Conservation (phyloP, 1,140 invertebrate species). For the Neodiprion lecontei region DNA sequence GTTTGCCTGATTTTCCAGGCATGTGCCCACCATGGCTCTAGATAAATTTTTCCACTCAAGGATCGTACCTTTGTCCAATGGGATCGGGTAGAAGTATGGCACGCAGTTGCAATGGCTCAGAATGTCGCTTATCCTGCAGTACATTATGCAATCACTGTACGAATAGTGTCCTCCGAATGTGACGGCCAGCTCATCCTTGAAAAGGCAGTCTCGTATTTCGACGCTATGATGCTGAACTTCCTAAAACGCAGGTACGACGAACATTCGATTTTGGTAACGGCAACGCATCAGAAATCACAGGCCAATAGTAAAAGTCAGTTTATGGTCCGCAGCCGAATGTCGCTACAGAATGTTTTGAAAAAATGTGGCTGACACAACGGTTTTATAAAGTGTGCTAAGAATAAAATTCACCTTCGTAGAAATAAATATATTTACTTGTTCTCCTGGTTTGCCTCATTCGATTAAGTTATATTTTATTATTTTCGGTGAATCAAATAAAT, state of each 20-base stretch:
- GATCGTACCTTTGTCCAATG: background rate
- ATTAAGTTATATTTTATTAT: no score
- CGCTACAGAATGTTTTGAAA: background rate
- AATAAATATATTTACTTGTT: no score
- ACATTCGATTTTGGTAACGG: background rate
- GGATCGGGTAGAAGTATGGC: constrained; percentile 49
- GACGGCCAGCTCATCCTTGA: constrained; percentile 19
- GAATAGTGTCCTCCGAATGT: constrained; percentile 50
- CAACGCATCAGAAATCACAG: background rate
- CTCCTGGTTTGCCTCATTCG: no score
- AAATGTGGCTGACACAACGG: background rate
- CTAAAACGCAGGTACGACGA: constrained; percentile 9
- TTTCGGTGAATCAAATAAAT: no score
- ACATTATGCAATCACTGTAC: constrained; percentile 63
- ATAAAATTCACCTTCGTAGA: no score
- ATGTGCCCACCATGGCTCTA: no score
- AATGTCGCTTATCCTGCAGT: constrained; percentile 60
- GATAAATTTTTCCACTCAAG: no score
- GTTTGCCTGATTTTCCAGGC: no score
- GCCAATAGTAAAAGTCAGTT: background rate
- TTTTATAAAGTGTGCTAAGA: no score
- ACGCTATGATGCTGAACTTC: constrained; percentile 15
- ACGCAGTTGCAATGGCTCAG: constrained; percentile 61
- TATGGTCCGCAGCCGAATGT: background rate
- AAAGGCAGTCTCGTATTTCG: constrained; percentile 23